Conservation (phyloP, 2,888 invertebrate genomes). For the Xylota segnis region DNA sequence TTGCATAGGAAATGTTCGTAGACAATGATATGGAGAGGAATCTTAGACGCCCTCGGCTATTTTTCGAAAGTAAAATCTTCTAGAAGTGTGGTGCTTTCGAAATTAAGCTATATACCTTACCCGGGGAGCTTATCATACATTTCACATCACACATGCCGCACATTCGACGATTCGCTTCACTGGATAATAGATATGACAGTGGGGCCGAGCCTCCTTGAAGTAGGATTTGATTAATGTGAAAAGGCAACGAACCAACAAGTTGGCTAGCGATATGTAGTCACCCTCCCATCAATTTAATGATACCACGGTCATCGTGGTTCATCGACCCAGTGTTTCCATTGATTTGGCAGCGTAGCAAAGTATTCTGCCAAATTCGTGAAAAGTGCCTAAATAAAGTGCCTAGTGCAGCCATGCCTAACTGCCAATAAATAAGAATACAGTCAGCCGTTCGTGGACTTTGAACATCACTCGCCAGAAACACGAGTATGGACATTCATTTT, state of each 20-base stretch:
- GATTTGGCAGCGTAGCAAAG: background rate
- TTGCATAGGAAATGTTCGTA: slow-evolving; percentile 39
- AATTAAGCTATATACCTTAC: slow-evolving; percentile 47
- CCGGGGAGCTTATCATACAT: slow-evolving; percentile 52
- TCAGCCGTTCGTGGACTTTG: too few relatives aligned
- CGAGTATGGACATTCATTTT: too few relatives aligned
- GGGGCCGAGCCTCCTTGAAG: slow-evolving; percentile 1
- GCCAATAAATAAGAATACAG: too few relatives aligned
- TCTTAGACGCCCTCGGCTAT: slow-evolving; percentile 21
- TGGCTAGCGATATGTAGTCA: background rate
- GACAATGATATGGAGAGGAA: slow-evolving; percentile 24
- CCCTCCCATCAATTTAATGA: background rate
- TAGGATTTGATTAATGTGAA: background rate
- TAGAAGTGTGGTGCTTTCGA: slow-evolving; percentile 60
- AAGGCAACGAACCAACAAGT: background rate
- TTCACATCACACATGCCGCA: slow-evolving; percentile 61
- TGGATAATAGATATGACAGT: slow-evolving; percentile 35
- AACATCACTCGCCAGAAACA: too few relatives aligned
- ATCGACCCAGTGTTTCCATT: too few relatives aligned
- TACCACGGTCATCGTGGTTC: background rate
- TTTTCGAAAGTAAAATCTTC: slow-evolving; percentile 70
- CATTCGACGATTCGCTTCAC: slow-evolving; percentile 40
- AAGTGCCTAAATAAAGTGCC: background rate
- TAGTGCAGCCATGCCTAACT: too few relatives aligned
- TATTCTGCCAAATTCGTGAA: background rate